These are phyloP conservation scores for Calonectris borealis DNA, from an alignment of 2,113 vertebrate species.

Conservation along the genomic window DNA sequence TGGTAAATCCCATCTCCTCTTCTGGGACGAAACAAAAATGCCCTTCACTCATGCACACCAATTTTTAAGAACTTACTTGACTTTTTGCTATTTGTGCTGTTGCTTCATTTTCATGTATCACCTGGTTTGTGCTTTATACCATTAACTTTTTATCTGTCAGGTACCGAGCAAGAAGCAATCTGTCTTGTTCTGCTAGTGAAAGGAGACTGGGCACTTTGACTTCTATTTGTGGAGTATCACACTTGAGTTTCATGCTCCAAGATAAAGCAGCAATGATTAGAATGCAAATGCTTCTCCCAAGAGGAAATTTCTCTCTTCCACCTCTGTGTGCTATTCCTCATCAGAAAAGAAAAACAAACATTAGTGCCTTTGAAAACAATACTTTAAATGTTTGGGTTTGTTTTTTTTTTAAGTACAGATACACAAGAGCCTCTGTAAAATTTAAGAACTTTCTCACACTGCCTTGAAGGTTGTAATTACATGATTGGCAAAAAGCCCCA, in stretches of 20 bases:
- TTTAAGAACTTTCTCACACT: background rate
- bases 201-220: background rate
- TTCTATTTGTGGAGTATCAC: background rate
- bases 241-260: background rate
- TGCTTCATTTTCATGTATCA: background rate
- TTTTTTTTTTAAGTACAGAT: background rate
- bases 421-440: background rate
- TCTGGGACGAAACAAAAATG: background rate
- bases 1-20: background rate
- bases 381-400: background rate
- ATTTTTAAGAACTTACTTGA: background rate
- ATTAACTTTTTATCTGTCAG: background rate
- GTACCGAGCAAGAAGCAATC: background rate
- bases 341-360: background rate
- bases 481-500: background rate
- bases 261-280: constrained; percentile 13
- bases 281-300: background rate
- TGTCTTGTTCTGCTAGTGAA: background rate
- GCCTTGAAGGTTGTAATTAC: background rate
- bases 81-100: background rate
- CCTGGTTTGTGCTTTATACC: background rate
- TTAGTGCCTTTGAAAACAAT: background rate
- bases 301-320: background rate
- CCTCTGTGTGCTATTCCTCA: background rate
- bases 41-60: background rate